Conservation (phyloP, 2,797 vertebrate species). For the Decapterus maruadsi region DNA sequence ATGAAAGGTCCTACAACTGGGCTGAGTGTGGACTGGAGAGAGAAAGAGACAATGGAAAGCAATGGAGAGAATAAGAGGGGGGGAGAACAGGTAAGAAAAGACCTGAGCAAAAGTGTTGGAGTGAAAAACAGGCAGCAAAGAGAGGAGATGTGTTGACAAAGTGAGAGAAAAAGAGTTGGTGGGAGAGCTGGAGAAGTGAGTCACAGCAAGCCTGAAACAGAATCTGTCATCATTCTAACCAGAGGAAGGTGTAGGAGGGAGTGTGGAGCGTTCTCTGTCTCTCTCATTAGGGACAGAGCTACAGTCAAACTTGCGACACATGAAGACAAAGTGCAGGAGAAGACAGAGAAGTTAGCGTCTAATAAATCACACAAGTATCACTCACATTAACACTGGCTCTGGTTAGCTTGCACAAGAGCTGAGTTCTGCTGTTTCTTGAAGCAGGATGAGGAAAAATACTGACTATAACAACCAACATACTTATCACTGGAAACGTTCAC, state of each 20-base stretch:
- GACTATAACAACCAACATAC: neutral
- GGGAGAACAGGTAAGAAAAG: neutral
- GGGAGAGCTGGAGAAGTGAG: constrained; percentile 54
- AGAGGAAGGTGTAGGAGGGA: constrained; percentile 58
- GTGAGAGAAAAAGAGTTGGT: constrained; percentile 26
- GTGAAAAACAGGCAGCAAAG: neutral
- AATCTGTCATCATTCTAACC: constrained; percentile 28
- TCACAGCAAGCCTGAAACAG: constrained; percentile 51
- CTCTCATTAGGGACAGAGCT: constrained; percentile 36
- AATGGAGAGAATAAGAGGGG: neutral
- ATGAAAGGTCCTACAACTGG: neutral
- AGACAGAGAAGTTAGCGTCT: constrained; percentile 4
- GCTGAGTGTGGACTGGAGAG: neutral
- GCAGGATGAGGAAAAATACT: constrained; percentile 17
- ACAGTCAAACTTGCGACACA: constrained; percentile 23
- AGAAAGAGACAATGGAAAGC: neutral
- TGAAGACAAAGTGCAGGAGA: constrained; percentile 1
- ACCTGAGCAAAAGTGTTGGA: neutral
- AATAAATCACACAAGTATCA: constrained; percentile 1
- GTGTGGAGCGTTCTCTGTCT: constrained; percentile 15
- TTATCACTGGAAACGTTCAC: neutral
- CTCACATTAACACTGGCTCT: neutral
- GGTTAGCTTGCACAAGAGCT: neutral
- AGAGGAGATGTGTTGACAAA: constrained; percentile 31
- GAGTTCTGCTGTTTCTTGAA: constrained; percentile 11